Conservation (phyloP, 53 echinoderm and acorn worm genomes). For the Patiria pectinifera region DNA sequence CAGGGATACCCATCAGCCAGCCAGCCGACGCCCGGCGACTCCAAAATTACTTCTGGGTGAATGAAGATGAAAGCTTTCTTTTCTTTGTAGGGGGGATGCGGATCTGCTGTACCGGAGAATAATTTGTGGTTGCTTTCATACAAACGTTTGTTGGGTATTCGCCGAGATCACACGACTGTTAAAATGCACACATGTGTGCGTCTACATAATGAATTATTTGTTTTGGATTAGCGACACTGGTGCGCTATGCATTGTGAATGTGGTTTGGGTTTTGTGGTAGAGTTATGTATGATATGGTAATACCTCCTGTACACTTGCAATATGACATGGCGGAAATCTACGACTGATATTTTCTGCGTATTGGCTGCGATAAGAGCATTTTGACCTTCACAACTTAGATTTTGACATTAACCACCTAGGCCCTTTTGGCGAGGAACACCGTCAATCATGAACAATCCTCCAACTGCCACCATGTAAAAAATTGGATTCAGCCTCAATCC, state of each 20-base stretch:
- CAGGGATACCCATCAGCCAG: not conserved
- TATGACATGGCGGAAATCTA: too few species aligned
- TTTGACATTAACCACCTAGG: too few species aligned
- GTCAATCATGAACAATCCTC: too few species aligned
- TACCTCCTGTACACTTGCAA: not conserved
- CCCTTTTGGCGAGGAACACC: too few species aligned
- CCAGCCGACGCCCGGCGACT: not conserved
- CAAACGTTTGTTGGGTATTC: not conserved
- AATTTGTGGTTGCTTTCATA: conserved; percentile 3
- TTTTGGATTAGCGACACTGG: not conserved
- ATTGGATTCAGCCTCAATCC: too few species aligned
- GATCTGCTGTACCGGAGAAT: not conserved
- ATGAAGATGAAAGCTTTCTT: not conserved
- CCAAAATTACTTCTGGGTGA: conserved; percentile 23
- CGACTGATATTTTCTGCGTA: too few species aligned
- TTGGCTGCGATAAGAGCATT: too few species aligned
- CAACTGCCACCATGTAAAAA: too few species aligned
- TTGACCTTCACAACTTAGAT: too few species aligned
- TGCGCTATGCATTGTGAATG: not conserved
- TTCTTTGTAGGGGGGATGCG: not conserved
- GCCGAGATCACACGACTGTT: not conserved
- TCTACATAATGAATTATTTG: not conserved
- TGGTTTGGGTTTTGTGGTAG: not conserved
- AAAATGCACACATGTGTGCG: conserved; percentile 14
- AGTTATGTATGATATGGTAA: not conserved